phyloP scores from a whole-genome alignment of 2,888 invertebrate species.

The Labia minor region DNA sequence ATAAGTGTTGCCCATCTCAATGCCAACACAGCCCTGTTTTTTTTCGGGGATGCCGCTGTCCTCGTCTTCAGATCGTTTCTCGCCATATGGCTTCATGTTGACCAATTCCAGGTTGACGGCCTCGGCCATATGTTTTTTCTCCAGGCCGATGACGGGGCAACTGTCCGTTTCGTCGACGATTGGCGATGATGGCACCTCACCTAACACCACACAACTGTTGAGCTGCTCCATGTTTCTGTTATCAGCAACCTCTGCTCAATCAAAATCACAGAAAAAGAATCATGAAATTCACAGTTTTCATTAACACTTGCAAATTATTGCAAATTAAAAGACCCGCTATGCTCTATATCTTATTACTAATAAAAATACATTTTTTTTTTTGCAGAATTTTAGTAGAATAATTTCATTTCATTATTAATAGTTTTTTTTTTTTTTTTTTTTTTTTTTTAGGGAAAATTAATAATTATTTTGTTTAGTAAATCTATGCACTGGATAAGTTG shows the following conservation, averaged over 20 bases:
- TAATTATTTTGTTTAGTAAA: too few species aligned
- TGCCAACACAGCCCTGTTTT: slow-evolving; percentile 39
- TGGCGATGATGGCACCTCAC: background rate
- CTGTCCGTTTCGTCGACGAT: background rate
- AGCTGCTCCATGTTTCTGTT: background rate
- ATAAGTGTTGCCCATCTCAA: slow-evolving; percentile 32
- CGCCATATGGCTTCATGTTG: slow-evolving; percentile 50
- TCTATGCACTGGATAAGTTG: too few species aligned
- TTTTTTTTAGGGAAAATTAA: too few species aligned
- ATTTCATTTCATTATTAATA: too few species aligned
- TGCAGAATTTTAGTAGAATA: too few species aligned
- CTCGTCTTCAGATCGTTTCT: slow-evolving; percentile 41
- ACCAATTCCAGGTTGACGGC: slow-evolving; percentile 71
- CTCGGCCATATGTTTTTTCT: slow-evolving; percentile 39
- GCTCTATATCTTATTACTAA: too few species aligned
- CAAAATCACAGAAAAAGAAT: background rate
- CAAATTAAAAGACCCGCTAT: too few species aligned
- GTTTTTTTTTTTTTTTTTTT: too few species aligned
- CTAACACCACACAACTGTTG: background rate
- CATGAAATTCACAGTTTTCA: background rate
- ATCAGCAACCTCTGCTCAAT: too few species aligned
- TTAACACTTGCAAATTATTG: too few species aligned
- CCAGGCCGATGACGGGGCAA: background rate
- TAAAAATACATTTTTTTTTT: too few species aligned
- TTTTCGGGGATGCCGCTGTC: slow-evolving; percentile 45